Base-by-base conservation (phyloP, 2,888 invertebrate species). In the Nesidiocoris tenuis region DNA sequence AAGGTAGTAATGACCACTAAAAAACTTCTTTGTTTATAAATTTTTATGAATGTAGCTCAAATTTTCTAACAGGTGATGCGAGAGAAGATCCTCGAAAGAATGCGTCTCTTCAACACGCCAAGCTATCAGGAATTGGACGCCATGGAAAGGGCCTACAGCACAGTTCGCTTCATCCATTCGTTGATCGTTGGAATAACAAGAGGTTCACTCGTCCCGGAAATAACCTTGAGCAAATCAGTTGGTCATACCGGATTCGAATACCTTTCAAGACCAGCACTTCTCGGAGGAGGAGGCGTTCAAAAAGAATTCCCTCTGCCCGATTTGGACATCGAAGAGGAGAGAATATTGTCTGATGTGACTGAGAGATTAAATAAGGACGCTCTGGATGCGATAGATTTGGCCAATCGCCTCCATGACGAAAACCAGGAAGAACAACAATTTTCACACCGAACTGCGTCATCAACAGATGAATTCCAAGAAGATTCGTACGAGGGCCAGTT, bases 111-210 rank as follows among this genome's bases (percentile, higher is more conserved):
- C 55, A 74, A 77, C 21, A 25, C 22, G 0, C 21, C 54, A 2
- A 19, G 19, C 16, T 75, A 23, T 24, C 7, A 24, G 16, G 75
- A 71, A 55, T n/a, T 25, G 23, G 74, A 74, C 23, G 25, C 75
- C 2, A 17, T 77, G 9, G 77, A 77, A 23, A 24, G 77, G 24
- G 75, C 77, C 0, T 77, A 75, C 39, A 70, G 65, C 9, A 71
- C 77, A 0, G 75, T 77, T n/a, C 68, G 77, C 1, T 64, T 77
- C 56, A 57, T 77, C 2, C 61, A 71, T 39, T 75, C 77, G 2
- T 3, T 77, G 1, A 61, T 77, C 18, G 22, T 56, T 5, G 75
- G 71, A 2, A 57, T 77, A 21, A 16, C 18, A 17, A 61, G 65
- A 19, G 61, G 65, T 19, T 54, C 65, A n/a, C 25, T 22, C 2